phyloP scores from a whole-genome alignment of 2,888 invertebrate genomes.

The Timandra comae region DNA sequence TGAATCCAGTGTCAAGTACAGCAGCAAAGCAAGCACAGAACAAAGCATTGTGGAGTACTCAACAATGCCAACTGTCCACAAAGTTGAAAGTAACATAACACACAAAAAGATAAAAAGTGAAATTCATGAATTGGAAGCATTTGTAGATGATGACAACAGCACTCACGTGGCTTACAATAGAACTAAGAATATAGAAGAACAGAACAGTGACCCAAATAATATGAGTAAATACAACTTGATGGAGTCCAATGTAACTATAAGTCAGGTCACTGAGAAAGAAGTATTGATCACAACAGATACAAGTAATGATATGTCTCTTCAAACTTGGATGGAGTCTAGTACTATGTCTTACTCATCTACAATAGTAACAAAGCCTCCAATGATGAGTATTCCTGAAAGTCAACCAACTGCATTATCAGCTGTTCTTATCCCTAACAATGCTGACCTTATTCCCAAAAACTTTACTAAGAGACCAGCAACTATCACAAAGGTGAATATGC shows the following conservation, averaged over 20 bases:
- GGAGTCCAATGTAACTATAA: slow-evolving; percentile 64
- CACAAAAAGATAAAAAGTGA: slow-evolving; percentile 63
- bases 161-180: slow-evolving; percentile 63
- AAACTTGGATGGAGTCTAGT: slow-evolving; percentile 59
- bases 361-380: slow-evolving; percentile 43
- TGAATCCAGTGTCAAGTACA: slow-evolving; percentile 31
- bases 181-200: slow-evolving; percentile 63
- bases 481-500: slow-evolving; percentile 64
- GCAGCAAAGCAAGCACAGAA: slow-evolving; percentile 34
- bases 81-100: slow-evolving; percentile 44
- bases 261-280: slow-evolving; percentile 65
- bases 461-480: slow-evolving; percentile 58
- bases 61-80: slow-evolving; percentile 38
- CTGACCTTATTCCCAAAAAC: slow-evolving; percentile 45
- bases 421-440: slow-evolving; percentile 76
- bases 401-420: slow-evolving; percentile 78
- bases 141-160: slow-evolving; percentile 54
- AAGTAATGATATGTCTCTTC: slow-evolving; percentile 62
- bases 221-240: slow-evolving; percentile 62
- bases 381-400: slow-evolving; percentile 49
- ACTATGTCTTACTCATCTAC: slow-evolving; percentile 42
- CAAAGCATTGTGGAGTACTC: slow-evolving; percentile 34
- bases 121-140: slow-evolving; percentile 64
- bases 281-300: slow-evolving; percentile 65
- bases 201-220: slow-evolving; percentile 53